A percentile compares a stretch with the other conserved stretches of the same genome.
These are phyloP conservation scores for Trinectes maculatus DNA, from an alignment of 2,113 vertebrate species.

Conservation along the genomic window DNA sequence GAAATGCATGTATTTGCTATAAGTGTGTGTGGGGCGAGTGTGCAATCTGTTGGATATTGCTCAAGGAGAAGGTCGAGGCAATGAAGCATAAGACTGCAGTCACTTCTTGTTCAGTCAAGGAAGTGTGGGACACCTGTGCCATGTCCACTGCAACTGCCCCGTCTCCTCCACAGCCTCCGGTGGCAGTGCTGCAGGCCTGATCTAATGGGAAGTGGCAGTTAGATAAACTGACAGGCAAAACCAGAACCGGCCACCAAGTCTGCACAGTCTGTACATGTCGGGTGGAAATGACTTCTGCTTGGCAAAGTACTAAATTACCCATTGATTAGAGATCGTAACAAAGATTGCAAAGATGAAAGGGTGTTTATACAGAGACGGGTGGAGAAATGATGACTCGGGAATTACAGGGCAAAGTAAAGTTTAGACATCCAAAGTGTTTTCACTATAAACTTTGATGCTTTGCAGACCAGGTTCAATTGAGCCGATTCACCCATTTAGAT, in stretches of 20 bases:
- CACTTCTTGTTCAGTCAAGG: slow-evolving; percentile 65
- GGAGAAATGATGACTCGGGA: not conserved
- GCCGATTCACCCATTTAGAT: too few relatives aligned
- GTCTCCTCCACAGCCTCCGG: slow-evolving; percentile 8
- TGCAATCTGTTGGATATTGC: slow-evolving; percentile 63
- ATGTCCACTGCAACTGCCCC: slow-evolving; percentile 28
- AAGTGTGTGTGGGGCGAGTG: slow-evolving; percentile 1
- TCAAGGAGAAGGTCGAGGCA: slow-evolving; percentile 50
- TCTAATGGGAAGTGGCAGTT: slow-evolving; percentile 52
- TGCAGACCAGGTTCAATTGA: too few relatives aligned
- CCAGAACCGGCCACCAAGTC: slow-evolving; percentile 32
- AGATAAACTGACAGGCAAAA: slow-evolving; percentile 44
- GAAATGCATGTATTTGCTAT: not conserved
- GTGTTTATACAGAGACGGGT: not conserved
- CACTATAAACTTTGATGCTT: too few relatives aligned
- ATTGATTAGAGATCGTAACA: not conserved
- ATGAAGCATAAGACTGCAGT: slow-evolving; percentile 65
- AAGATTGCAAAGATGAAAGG: not conserved
- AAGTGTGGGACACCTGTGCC: slow-evolving; percentile 58
- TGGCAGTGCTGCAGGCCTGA: slow-evolving; percentile 30
- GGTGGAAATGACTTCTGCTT: slow-evolving; percentile 15
- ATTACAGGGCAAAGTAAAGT: not conserved
- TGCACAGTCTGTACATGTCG: slow-evolving; percentile 12
- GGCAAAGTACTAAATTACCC: slow-evolving; percentile 11
- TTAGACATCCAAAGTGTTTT: not conserved